These are phyloP conservation scores for Fopius arisanus DNA, from an alignment of 1,140 invertebrate genomes.

Conservation along the genomic window DNA sequence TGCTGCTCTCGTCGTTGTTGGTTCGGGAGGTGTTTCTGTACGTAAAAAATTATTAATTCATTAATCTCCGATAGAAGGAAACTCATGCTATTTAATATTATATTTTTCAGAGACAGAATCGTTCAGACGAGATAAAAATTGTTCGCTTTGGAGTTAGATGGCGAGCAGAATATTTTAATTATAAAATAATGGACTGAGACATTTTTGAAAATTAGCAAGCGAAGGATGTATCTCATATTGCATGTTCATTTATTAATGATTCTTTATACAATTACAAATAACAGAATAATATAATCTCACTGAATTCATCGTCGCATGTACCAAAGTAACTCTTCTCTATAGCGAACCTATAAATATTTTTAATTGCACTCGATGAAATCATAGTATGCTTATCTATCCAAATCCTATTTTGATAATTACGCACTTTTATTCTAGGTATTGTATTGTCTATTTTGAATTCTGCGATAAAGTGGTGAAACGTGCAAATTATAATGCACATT, in stretches of 20 bases:
- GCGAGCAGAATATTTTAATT: too few relatives aligned
- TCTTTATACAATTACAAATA: slow-evolving; percentile 20
- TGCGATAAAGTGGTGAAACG: background rate
- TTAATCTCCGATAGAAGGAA: too few relatives aligned
- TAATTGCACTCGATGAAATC: background rate
- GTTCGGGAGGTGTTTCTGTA: background rate
- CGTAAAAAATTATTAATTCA: background rate
- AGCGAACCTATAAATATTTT: background rate
- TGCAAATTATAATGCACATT: too few relatives aligned
- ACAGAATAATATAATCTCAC: slow-evolving; percentile 15
- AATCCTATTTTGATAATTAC: background rate
- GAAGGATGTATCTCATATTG: background rate
- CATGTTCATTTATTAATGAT: background rate
- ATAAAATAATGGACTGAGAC: too few relatives aligned
- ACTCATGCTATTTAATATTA: too few relatives aligned
- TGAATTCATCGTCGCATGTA: background rate
- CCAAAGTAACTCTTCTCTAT: background rate
- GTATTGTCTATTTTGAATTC: background rate
- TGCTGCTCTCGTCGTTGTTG: too few relatives aligned
- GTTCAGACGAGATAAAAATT: too few relatives aligned
- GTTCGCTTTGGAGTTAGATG: too few relatives aligned
- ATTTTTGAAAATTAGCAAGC: background rate
- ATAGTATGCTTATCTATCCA: background rate
- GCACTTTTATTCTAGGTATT: background rate
- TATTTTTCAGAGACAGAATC: too few relatives aligned